phyloP scores from a whole-genome alignment of 1,140 invertebrate genomes.

The Holcopasites calliopsidis region DNA sequence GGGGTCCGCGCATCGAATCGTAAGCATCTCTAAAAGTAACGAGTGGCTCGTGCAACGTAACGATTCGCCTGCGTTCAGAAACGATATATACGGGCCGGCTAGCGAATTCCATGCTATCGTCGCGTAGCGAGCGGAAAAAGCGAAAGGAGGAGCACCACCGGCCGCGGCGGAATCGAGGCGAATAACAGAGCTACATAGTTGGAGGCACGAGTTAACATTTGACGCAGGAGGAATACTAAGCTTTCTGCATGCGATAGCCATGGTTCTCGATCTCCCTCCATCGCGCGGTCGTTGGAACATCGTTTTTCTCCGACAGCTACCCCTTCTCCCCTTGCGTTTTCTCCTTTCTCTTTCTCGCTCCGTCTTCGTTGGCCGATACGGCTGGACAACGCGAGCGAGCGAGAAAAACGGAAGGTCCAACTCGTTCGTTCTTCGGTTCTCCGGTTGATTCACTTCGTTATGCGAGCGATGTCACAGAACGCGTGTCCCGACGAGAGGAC shows the following conservation, averaged over 20 bases:
- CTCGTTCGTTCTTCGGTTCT: background rate
- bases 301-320: background rate
- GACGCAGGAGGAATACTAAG: constrained; percentile 68
- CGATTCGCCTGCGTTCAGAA: constrained; percentile 51
- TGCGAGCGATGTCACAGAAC: constrained; percentile 60
- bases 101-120: constrained; percentile 68
- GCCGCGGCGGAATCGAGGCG: constrained; percentile 7
- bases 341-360: constrained; percentile 22
- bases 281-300: background rate
- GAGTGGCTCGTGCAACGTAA: constrained; percentile 23
- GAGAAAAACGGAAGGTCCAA: background rate
- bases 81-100: constrained; percentile 47
- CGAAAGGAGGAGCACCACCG: constrained; percentile 15
- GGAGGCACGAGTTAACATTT: constrained; percentile 67
- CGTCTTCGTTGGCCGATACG: constrained; percentile 9
- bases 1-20: background rate
- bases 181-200: constrained; percentile 53
- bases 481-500: constrained; percentile 54
- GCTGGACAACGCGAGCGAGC: constrained; percentile 27
- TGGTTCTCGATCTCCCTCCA: constrained; percentile 1
- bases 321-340: background rate
- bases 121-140: constrained; percentile 34
- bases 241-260: constrained; percentile 52
- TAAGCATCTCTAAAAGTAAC: constrained; percentile 38
- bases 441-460: constrained; percentile 71